These are phyloP conservation scores for Oligia strigilis DNA, from an alignment of 2,888 invertebrate genomes.

Conservation along the genomic window DNA sequence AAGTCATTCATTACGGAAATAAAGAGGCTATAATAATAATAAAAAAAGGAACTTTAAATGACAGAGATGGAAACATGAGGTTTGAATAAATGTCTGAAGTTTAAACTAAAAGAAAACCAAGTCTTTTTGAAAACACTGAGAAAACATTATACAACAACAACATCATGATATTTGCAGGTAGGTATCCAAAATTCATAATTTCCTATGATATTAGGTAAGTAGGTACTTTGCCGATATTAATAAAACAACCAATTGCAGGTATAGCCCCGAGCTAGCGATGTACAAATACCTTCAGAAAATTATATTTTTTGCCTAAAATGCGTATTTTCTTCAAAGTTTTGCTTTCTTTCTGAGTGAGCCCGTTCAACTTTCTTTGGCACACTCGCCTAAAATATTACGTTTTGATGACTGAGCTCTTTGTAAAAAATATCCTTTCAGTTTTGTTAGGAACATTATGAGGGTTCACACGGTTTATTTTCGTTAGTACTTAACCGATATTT, in stretches of 20 bases:
- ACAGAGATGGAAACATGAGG: not conserved
- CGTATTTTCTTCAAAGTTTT: conserved; percentile 10
- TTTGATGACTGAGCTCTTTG: conserved; percentile 44
- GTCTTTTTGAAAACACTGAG: not conserved
- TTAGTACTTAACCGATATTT: conserved; percentile 12
- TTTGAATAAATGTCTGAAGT: not conserved
- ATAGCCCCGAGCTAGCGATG: conserved; percentile 12
- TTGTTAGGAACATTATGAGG: conserved; percentile 25
- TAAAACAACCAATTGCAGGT: conserved; percentile 12
- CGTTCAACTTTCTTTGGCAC: conserved; percentile 38
- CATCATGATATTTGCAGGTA: not conserved
- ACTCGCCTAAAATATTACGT: conserved; percentile 43
- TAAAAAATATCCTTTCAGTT: conserved; percentile 42
- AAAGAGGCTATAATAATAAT: not conserved
- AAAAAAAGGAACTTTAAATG: not conserved
- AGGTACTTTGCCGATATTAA: not conserved
- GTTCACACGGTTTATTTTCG: conserved; percentile 24
- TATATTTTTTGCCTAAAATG: conserved; percentile 27
- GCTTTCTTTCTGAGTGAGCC: not conserved
- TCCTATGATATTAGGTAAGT: not conserved
- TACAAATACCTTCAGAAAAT: conserved; percentile 27
- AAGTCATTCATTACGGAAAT: too few relatives aligned
- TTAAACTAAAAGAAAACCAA: not conserved
- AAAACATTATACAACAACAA: not conserved
- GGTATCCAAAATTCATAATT: not conserved